Conservation (phyloP, 2,113 vertebrate species). For the Nothoprocta pentlandii region DNA sequence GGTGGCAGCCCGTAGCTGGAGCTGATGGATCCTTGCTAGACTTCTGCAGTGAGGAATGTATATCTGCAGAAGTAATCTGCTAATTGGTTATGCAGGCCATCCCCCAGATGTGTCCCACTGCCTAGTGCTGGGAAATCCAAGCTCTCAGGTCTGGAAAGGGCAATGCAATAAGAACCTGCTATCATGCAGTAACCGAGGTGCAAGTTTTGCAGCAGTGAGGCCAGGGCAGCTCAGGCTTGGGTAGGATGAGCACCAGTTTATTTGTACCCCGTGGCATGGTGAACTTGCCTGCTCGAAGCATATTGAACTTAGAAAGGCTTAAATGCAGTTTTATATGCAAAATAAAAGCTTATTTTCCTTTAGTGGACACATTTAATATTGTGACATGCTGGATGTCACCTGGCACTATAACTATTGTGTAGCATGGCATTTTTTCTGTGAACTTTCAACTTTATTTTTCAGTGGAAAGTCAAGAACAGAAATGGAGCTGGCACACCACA, state of each 20-base stretch:
- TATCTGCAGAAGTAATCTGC: slow-evolving; percentile 62
- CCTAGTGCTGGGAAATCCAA: slow-evolving; percentile 59
- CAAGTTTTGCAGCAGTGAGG: slow-evolving; percentile 40
- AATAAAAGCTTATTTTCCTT: slow-evolving; percentile 8
- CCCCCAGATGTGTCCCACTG: slow-evolving; percentile 40
- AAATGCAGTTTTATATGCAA: neutral
- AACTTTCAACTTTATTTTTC: neutral
- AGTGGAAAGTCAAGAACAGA: neutral
- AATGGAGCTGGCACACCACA: neutral
- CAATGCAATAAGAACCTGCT: slow-evolving; percentile 66
- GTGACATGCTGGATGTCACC: neutral
- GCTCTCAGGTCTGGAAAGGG: slow-evolving; percentile 42
- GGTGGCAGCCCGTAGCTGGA: slow-evolving; percentile 40
- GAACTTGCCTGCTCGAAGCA: neutral
- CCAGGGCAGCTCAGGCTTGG: slow-evolving; percentile 24
- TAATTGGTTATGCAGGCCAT: slow-evolving; percentile 64
- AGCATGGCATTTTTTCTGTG: neutral
- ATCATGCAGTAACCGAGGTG: slow-evolving; percentile 57
- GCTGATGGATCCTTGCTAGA: slow-evolving; percentile 58
- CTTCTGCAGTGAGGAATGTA: slow-evolving; percentile 21
- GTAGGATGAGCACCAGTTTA: slow-evolving; percentile 14
- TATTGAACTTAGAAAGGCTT: slow-evolving; percentile 13
- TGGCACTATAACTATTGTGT: neutral
- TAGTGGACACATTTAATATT: neutral
- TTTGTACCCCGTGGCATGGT: slow-evolving; percentile 1